phyloP scores from a whole-genome alignment of 2,888 invertebrate species.

The Chrysolina oricalcia region DNA sequence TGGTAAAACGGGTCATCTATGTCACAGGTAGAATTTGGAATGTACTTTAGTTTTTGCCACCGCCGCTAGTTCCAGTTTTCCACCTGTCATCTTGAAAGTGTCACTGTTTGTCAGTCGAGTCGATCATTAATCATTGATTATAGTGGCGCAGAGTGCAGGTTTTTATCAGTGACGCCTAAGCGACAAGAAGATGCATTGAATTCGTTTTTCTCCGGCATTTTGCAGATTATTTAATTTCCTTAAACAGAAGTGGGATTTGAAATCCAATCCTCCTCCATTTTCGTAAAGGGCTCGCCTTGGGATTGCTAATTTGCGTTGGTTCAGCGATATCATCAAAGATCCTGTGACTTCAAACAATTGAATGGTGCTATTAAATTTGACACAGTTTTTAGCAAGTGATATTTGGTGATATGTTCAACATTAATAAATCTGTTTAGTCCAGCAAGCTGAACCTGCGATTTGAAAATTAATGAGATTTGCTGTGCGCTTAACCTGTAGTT shows the following conservation, averaged over 20 bases:
- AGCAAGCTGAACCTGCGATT: slow-evolving; percentile 29
- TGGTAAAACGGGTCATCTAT: slow-evolving; percentile 18
- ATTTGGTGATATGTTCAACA: slow-evolving; percentile 37
- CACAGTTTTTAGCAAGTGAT: slow-evolving; percentile 45
- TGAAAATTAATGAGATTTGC: slow-evolving; percentile 56
- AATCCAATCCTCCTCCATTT: slow-evolving; percentile 60
- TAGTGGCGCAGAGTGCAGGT: slow-evolving; percentile 56
- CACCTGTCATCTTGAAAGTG: slow-evolving; percentile 64
- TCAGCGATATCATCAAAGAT: slow-evolving; percentile 46
- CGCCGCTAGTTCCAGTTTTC: slow-evolving; percentile 49
- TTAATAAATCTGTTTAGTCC: slow-evolving; percentile 41
- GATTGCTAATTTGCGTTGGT: slow-evolving; percentile 57
- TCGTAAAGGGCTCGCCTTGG: slow-evolving; percentile 63
- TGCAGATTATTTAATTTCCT: slow-evolving; percentile 31
- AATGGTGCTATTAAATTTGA: slow-evolving; percentile 55
- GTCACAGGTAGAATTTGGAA: slow-evolving; percentile 12
- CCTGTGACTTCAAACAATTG: slow-evolving; percentile 60
- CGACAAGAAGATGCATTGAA: slow-evolving; percentile 58
- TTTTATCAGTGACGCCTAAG: slow-evolving; percentile 56
- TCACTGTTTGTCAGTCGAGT: slow-evolving; percentile 59
- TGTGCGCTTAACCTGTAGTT: slow-evolving; percentile 57
- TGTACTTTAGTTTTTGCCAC: slow-evolving; percentile 36
- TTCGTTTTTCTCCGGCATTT: slow-evolving; percentile 29
- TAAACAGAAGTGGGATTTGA: slow-evolving; percentile 27
- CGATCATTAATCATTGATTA: slow-evolving; percentile 71